A percentile compares a stretch with the other conserved stretches of the same genome.
Conservation (phyloP, 2,797 vertebrate species). For the Emydoidea blandingii region DNA sequence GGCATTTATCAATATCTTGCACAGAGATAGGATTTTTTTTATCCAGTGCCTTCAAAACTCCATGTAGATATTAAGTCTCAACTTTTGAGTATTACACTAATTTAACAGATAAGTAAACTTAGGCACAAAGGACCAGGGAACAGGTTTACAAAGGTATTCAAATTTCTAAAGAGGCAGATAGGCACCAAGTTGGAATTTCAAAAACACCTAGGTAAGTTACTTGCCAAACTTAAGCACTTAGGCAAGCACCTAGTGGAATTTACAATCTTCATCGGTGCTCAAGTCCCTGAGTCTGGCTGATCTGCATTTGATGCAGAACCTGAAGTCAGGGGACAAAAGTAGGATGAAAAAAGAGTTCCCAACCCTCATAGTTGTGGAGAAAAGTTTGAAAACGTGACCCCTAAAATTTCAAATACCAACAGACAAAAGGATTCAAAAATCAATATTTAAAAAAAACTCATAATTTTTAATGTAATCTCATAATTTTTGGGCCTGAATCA, state of each 20-base stretch:
- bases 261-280: not conserved
- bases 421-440: not conserved
- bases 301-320: not conserved
- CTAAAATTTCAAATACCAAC: not conserved
- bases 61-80: not conserved
- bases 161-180: not conserved
- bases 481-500: not conserved
- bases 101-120: not conserved
- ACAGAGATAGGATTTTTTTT: not conserved
- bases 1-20: not conserved
- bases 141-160: not conserved
- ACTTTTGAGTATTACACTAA: not conserved
- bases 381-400: not conserved
- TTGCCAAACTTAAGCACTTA: not conserved
- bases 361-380: not conserved
- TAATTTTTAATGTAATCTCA: not conserved
- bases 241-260: no score
- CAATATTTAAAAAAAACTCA: not conserved
- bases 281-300: not conserved
- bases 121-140: no score
- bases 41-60: fast-evolving
- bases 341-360: not conserved
- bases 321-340: not conserved
- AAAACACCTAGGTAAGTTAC: fast-evolving
- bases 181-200: not conserved